Conservation (phyloP, 92 coral and sea anemone genomes). For the Porites divaricata region DNA sequence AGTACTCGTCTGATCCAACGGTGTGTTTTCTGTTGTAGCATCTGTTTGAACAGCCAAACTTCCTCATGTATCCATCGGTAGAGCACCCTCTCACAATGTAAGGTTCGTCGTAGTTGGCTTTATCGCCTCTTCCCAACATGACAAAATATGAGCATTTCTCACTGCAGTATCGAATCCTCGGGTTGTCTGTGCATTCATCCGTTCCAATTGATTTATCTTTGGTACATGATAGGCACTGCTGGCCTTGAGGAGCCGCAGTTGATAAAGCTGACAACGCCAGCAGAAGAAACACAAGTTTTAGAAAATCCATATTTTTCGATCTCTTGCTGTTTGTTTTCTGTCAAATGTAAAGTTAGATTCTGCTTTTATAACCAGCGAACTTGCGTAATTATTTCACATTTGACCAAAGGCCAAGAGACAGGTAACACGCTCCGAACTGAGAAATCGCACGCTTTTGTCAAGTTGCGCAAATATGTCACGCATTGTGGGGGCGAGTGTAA, state of each 20-base stretch:
- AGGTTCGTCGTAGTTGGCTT: neutral
- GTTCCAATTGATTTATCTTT: too few relatives aligned
- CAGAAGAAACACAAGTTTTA: neutral
- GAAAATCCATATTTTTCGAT: neutral
- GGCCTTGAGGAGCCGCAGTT: neutral
- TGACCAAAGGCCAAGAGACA: neutral
- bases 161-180: neutral
- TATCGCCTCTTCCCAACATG: neutral
- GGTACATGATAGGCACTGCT: neutral
- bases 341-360: neutral
- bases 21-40: neutral
- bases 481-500: neutral
- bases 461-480: neutral
- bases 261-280: neutral
- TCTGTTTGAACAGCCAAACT: constrained; percentile 2
- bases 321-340: neutral
- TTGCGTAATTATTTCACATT: neutral
- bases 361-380: neutral
- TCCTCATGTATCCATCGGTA: neutral
- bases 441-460: neutral
- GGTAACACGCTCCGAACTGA: neutral
- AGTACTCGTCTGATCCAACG: constrained; percentile 7
- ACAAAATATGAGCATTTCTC: constrained; percentile 10
- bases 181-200: neutral
- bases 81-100: constrained; percentile 5